Conservation (phyloP, 2,113 vertebrate species). For the Lampris incognitus region DNA sequence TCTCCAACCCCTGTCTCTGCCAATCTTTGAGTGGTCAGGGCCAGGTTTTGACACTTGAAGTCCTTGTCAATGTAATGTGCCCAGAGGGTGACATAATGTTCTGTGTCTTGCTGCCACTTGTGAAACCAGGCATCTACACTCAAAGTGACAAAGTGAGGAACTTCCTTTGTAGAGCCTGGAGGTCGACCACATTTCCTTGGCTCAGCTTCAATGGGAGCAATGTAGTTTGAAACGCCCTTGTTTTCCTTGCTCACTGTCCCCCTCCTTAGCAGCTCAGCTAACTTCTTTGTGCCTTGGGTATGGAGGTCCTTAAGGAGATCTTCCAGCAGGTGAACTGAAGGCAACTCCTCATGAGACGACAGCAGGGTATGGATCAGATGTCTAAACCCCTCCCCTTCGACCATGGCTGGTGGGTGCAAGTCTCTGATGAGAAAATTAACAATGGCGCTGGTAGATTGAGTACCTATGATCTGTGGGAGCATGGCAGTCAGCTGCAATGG, state of each 20-base stretch:
- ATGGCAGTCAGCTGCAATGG: neutral
- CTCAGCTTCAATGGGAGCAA: too few species aligned
- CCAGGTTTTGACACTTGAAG: constrained; percentile 50
- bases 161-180: too few species aligned
- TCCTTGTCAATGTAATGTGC: constrained; percentile 58
- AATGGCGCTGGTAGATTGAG: constrained; percentile 54
- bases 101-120: constrained; percentile 29
- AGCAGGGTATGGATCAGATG: constrained; percentile 59
- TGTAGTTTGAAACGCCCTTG: neutral
- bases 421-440: constrained; percentile 66
- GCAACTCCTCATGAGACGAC: constrained; percentile 57
- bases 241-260: neutral
- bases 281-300: neutral
- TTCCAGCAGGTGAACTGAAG: constrained; percentile 45
- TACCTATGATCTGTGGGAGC: neutral
- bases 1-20: constrained; percentile 48
- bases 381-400: constrained; percentile 68
- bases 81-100: constrained; percentile 50
- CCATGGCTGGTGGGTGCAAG: constrained; percentile 54
- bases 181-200: too few species aligned
- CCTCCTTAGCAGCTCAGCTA: neutral
- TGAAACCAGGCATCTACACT: constrained; percentile 67
- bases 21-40: constrained; percentile 47
- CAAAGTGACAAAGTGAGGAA: constrained; percentile 16
- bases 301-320: constrained; percentile 38